Conservation (phyloP, 2,113 vertebrate species). For the Smithornis capensis region DNA sequence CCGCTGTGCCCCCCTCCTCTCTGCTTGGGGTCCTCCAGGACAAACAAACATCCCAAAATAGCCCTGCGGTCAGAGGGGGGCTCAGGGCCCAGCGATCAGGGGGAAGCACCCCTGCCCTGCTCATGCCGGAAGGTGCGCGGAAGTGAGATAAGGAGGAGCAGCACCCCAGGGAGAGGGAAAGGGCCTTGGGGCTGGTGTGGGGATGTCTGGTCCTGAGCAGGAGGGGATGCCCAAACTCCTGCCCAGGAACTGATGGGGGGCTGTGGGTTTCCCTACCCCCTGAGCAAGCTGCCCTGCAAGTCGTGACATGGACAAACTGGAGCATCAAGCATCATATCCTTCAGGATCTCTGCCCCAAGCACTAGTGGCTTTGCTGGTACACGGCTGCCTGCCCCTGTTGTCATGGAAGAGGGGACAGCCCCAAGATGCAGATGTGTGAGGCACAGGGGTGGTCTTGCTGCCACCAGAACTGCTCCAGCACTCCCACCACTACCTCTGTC, state of each 20-base stretch:
- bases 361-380: not conserved
- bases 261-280: not conserved
- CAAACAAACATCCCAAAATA: conserved; percentile 61
- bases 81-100: not conserved
- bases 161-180: not conserved
- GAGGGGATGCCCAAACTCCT: not conserved
- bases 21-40: not conserved
- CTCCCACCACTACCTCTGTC: not conserved
- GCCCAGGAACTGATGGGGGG: not conserved
- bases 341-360: not conserved
- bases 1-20: not conserved
- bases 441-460: not conserved
- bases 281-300: fast-evolving
- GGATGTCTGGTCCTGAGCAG: not conserved
- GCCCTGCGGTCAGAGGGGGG: not conserved
- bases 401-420: not conserved
- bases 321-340: not conserved
- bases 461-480: not conserved
- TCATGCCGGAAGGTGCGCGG: not conserved
- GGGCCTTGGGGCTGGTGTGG: not conserved
- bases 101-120: conserved; percentile 33
- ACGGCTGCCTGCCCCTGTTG: not conserved
- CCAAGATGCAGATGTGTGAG: not conserved
- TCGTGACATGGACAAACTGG: not conserved
- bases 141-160: conserved; percentile 61